Conservation (phyloP, 2,888 invertebrate genomes). For the Cosmopolites sordidus region DNA sequence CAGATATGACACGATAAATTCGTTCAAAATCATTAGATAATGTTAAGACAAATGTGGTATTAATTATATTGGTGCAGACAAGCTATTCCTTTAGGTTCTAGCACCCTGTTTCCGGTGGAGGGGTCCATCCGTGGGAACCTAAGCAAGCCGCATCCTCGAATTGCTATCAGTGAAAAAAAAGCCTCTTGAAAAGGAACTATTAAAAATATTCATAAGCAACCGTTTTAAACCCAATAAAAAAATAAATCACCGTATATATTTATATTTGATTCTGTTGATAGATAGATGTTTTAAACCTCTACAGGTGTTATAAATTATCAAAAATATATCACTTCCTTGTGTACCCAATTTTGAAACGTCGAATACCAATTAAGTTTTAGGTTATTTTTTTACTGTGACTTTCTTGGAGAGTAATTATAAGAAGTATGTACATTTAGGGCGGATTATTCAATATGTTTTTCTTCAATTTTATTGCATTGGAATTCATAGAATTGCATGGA, state of each 20-base stretch:
- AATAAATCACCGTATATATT: not conserved
- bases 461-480: too few relatives aligned
- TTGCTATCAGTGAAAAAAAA: not conserved
- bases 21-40: too few relatives aligned
- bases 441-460: too few relatives aligned
- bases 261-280: not conserved
- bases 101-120: conserved; percentile 22
- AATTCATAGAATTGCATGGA: too few relatives aligned
- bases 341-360: too few relatives aligned
- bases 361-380: too few relatives aligned
- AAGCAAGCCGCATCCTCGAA: not conserved
- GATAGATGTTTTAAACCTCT: not conserved
- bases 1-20: too few relatives aligned
- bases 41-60: too few relatives aligned
- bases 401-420: too few relatives aligned
- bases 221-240: not conserved
- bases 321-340: too few relatives aligned
- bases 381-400: too few relatives aligned
- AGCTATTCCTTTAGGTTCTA: not conserved
- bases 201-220: not conserved
- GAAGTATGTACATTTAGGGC: too few relatives aligned
- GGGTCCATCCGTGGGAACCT: conserved; percentile 23
- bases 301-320: not conserved
- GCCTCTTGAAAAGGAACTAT: not conserved
- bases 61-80: conserved; percentile 12